These are phyloP conservation scores for Dicyrtoma fusca DNA, from an alignment of 2,888 invertebrate genomes.

Conservation along the genomic window DNA sequence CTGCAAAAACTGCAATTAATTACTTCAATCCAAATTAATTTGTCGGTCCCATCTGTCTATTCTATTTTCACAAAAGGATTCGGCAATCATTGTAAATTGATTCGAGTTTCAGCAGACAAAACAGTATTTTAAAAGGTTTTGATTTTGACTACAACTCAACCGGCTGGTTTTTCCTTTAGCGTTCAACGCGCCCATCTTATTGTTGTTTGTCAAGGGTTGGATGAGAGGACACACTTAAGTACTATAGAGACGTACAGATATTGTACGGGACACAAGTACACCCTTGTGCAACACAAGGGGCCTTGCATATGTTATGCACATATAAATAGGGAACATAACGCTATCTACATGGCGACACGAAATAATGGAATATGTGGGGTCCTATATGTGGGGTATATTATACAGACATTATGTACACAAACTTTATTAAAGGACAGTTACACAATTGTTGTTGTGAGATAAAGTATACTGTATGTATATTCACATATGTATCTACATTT, in stretches of 20 bases:
- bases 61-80: constrained; percentile 22
- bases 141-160: background rate
- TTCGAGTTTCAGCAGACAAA: constrained; percentile 28
- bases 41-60: constrained; percentile 21
- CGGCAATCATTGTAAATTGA: constrained; percentile 23
- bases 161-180: constrained; percentile 19
- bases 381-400: too few species aligned
- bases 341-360: background rate
- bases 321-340: too few species aligned
- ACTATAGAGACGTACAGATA: too few species aligned
- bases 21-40: constrained; percentile 3
- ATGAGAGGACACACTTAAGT: constrained; percentile 24
- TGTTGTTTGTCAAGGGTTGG: background rate
- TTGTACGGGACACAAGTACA: background rate
- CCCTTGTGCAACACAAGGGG: background rate
- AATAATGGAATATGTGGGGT: too few species aligned
- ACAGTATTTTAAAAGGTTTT: background rate
- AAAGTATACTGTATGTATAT: too few species aligned
- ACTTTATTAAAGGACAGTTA: too few species aligned
- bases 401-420: too few species aligned
- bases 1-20: background rate
- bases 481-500: too few species aligned
- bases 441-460: too few species aligned
- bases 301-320: too few species aligned
- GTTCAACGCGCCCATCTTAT: constrained; percentile 13